Base-by-base conservation (phyloP, 2,113 vertebrate genomes). In the Tachysurus fulvidraco region DNA sequence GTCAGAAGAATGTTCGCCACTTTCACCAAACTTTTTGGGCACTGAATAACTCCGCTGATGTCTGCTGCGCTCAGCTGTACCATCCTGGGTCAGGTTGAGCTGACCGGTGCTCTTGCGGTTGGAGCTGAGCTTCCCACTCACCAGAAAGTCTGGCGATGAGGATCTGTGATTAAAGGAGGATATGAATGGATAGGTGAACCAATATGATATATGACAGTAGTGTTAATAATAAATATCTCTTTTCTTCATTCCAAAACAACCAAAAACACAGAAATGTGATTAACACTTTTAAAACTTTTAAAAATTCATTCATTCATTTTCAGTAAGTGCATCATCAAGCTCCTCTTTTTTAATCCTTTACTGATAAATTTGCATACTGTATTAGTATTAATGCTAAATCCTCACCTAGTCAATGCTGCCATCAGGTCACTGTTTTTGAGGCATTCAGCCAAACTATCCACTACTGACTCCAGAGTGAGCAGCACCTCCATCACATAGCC, bases 401-500 rank as follows among this genome's bases (percentile, higher is more conserved):
- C 81, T 88, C 92, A 99, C 98, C 98, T 96, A 86, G 97, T 98
- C 59, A 99, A 92, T 55, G 97, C 96, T 0, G 97, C 97, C 94
- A 99, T 93, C 57, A 99, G 96, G 91, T 99, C 98, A 52, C 95
- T 98, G 94, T 98, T 99, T 93, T 98, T 99, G 91, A 99, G 93
- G 92, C 97, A 99, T 69, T 99, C 98, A 36, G 98, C 98, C 54
- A 99, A 92, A 93, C 98, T 99, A 91, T 98, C 98, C 92, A 99
- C 97, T 1, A 98, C 97, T 11, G 98, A 96, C 92, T 99, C 98
- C 93, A 99, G 93, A 3, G 98, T 99, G 71, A 99, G 93, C 67
- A 99, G 94, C 3, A 98, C 96, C 91, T 99, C 98, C 98, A 99
- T 99, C 79, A 99, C 98, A 16, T 99, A 99, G 12, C 98, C 98